A percentile compares a stretch with the other conserved stretches of the same genome.
These are phyloP conservation scores for Trachymyrmex cornetzi DNA, from an alignment of 1,140 invertebrate genomes.

Conservation along the genomic window DNA sequence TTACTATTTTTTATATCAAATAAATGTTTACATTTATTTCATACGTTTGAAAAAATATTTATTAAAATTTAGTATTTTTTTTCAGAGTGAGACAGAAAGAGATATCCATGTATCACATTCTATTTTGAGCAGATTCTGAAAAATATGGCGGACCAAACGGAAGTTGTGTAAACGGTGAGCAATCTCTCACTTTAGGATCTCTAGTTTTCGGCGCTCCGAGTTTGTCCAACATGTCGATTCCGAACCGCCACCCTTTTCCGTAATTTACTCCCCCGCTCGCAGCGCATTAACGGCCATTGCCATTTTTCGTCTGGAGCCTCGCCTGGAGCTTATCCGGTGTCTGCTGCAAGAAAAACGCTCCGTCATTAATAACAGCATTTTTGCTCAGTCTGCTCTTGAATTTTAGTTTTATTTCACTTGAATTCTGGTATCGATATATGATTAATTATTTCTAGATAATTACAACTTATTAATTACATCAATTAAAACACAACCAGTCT, in stretches of 20 bases:
- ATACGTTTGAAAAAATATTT: no score
- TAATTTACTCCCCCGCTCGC: background rate
- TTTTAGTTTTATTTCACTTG: no score
- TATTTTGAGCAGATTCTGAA: no score
- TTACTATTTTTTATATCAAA: no score
- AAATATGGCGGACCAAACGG: no score
- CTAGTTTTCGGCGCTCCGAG: background rate
- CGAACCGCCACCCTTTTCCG: background rate
- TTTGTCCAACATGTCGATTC: conserved; percentile 6
- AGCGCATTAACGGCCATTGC: background rate
- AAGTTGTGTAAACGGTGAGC: no score
- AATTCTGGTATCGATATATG: background rate
- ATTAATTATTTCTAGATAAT: background rate
- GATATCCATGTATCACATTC: no score
- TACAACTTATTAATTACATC: background rate
- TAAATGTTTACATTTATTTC: no score
- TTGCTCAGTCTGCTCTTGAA: background rate
- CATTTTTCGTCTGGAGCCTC: conserved; percentile 1
- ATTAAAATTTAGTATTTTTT: no score
- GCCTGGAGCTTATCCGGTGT: conserved; percentile 5
- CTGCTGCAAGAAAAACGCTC: background rate
- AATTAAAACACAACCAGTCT: background rate
- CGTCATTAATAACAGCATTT: conserved; percentile 29
- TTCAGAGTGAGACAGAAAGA: no score
- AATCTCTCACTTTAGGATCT: no score